Evolutionary conservation across 2,113 vertebrate species (phyloP).

Genomic region (Aspidoscelis tigris): DNA sequence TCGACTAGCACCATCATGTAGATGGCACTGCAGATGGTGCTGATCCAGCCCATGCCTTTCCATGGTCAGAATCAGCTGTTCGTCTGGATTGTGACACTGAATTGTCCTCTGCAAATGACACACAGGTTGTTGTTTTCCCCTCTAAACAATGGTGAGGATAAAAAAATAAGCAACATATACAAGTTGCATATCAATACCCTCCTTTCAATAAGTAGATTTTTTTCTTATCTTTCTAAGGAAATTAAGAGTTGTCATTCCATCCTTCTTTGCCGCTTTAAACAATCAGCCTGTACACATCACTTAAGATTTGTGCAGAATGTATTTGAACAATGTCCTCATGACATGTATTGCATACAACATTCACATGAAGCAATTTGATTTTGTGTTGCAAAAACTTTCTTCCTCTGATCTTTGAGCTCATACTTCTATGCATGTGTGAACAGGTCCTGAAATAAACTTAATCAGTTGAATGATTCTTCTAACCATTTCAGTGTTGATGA

Average conservation of each 20-base stretch:
- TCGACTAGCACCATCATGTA: too few species aligned
- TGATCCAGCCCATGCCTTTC: slow-evolving; percentile 48
- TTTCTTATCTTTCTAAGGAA: neutral
- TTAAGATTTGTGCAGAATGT: too few species aligned
- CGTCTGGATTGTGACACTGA: slow-evolving; percentile 51
- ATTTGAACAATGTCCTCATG: neutral
- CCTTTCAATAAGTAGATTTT: neutral
- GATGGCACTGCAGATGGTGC: too few species aligned
- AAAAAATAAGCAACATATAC: slow-evolving; percentile 48
- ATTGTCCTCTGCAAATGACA: slow-evolving; percentile 28
- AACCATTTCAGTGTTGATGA: neutral
- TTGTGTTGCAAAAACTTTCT: neutral
- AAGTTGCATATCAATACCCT: slow-evolving; percentile 40
- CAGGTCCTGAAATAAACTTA: neutral
- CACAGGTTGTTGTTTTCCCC: slow-evolving; percentile 36
- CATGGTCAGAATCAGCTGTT: slow-evolving; percentile 54
- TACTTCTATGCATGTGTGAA: neutral
- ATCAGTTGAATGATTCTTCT: neutral
- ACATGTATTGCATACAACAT: too few species aligned
- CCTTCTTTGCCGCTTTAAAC: neutral
- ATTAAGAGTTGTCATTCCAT: neutral
- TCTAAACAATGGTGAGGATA: slow-evolving; percentile 60
- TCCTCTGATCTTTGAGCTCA: neutral
- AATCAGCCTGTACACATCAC: too few species aligned
- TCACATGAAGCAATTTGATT: too few species aligned